Percentiles rank a stretch among this genome's conserved stretches.
phyloP scores from a whole-genome alignment of 2,888 invertebrate genomes.

The Darwinula stevensoni region DNA sequence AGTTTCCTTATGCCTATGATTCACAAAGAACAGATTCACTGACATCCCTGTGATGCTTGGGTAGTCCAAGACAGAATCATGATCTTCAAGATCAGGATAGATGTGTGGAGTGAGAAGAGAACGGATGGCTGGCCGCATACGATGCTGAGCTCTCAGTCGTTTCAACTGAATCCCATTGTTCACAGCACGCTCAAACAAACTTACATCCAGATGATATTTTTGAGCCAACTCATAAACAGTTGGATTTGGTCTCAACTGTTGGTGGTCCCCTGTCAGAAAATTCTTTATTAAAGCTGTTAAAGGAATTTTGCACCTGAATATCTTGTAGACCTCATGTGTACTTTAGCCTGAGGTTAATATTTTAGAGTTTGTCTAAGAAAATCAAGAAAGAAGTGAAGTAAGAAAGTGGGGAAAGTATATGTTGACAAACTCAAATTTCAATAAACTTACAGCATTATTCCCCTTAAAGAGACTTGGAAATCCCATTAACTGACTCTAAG shows the following conservation, averaged over 20 bases:
- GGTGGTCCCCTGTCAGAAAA: conserved; percentile 34
- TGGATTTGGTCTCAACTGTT: conserved; percentile 42
- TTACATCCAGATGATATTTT: conserved; percentile 35
- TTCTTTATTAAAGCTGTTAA: too few species aligned
- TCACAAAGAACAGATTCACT: conserved; percentile 33
- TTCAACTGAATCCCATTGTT: conserved; percentile 28
- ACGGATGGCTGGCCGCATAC: conserved; percentile 39
- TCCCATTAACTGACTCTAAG: too few species aligned
- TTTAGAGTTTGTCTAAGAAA: too few species aligned
- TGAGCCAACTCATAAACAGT: conserved; percentile 33
- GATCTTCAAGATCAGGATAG: conserved; percentile 29
- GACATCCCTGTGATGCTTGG: conserved; percentile 27
- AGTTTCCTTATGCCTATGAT: too few species aligned
- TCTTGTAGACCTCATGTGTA: too few species aligned
- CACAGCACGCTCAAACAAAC: conserved; percentile 52
- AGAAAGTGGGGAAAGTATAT: too few species aligned
- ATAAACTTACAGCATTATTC: too few species aligned
- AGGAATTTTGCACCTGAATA: too few species aligned
- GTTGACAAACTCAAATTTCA: too few species aligned
- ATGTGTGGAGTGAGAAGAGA: conserved; percentile 28
- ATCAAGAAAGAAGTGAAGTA: too few species aligned
- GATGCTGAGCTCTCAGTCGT: conserved; percentile 25
- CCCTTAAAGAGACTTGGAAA: too few species aligned
- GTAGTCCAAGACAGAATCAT: conserved; percentile 25
- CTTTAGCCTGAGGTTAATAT: too few species aligned